A percentile compares a stretch with the other conserved stretches of the same genome.
These are phyloP conservation scores for Zygothrica quintamaculata DNA, from an alignment of 2,888 invertebrate species.

Conservation along the genomic window DNA sequence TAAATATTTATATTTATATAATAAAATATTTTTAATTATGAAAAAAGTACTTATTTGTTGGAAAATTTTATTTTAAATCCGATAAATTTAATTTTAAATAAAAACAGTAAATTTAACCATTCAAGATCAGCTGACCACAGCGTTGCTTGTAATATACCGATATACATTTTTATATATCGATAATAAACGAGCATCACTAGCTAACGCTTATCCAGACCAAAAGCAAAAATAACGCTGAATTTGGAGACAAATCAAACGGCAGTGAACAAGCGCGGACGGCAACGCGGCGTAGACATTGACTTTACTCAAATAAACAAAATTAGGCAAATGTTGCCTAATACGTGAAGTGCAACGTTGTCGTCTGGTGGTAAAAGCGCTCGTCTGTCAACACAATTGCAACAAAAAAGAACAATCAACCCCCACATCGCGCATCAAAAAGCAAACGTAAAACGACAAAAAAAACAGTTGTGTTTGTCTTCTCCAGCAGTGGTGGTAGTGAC, in stretches of 20 bases:
- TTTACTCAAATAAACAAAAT: slow-evolving; percentile 22
- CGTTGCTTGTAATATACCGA: neutral
- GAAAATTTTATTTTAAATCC: too few species aligned
- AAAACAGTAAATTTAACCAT: too few species aligned
- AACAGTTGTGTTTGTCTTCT: slow-evolving; percentile 39
- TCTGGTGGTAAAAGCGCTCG: slow-evolving; percentile 6
- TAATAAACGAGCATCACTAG: slow-evolving; percentile 15
- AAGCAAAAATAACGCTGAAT: slow-evolving; percentile 38
- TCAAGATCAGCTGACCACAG: neutral
- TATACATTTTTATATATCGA: too few species aligned
- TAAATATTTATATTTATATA: too few species aligned
- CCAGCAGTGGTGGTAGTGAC: slow-evolving; percentile 23
- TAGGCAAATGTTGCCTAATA: slow-evolving; percentile 12
- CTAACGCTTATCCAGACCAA: slow-evolving; percentile 9
- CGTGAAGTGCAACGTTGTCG: slow-evolving; percentile 29
- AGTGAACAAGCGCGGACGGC: slow-evolving; percentile 54
- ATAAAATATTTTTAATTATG: too few species aligned
- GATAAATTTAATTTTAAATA: too few species aligned
- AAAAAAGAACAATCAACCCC: slow-evolving; percentile 27
- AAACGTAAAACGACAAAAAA: too few species aligned
- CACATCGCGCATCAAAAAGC: slow-evolving; percentile 24
- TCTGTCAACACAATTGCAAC: slow-evolving; percentile 20
- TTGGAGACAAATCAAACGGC: slow-evolving; percentile 46
- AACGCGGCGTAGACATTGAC: slow-evolving; percentile 29
- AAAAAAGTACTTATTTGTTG: too few species aligned